Evolutionary conservation across 2,888 invertebrate genomes (phyloP).

Genomic region (Perithous albicinctus): DNA sequence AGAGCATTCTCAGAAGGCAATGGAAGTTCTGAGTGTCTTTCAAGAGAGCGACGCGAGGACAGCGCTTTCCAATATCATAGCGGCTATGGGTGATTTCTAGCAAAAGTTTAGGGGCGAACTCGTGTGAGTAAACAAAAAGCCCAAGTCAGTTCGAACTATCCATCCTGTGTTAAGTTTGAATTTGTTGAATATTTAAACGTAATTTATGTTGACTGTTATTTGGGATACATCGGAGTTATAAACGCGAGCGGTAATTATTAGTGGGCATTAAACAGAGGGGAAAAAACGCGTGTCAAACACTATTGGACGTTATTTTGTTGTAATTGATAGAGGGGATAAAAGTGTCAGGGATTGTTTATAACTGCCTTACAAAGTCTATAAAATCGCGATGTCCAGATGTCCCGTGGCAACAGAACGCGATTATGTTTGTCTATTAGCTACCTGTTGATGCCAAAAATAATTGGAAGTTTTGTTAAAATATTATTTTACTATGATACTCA

Average conservation of each 20-base stretch:
- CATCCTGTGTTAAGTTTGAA: conserved; percentile 61
- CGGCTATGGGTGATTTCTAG: conserved; percentile 91
- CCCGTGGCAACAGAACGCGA: neutral
- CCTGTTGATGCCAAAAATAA: conserved; percentile 62
- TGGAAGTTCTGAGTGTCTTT: conserved; percentile 91
- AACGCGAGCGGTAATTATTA: conserved; percentile 15
- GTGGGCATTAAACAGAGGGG: conserved; percentile 28
- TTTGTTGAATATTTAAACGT: conserved; percentile 57
- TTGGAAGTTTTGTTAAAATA: conserved; percentile 55
- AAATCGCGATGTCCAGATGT: conserved; percentile 9
- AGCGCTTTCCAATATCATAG: conserved; percentile 94
- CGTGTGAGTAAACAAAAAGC: conserved; percentile 51
- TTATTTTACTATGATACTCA: conserved; percentile 25
- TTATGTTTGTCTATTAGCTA: conserved; percentile 30
- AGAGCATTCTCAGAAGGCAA: conserved; percentile 91
- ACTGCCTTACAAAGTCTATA: conserved; percentile 1
- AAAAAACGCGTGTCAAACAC: conserved; percentile 2
- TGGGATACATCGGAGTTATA: conserved; percentile 16
- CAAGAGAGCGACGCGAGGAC: conserved; percentile 93
- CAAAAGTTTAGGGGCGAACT: conserved; percentile 32
- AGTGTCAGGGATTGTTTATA: conserved; percentile 1
- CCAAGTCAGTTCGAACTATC: conserved; percentile 56
- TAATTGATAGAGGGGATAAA: neutral
- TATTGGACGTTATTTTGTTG: conserved; percentile 4
- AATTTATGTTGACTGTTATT: conserved; percentile 45